Conservation (phyloP, 2,797 vertebrate species). For the Lophura swinhoii region DNA sequence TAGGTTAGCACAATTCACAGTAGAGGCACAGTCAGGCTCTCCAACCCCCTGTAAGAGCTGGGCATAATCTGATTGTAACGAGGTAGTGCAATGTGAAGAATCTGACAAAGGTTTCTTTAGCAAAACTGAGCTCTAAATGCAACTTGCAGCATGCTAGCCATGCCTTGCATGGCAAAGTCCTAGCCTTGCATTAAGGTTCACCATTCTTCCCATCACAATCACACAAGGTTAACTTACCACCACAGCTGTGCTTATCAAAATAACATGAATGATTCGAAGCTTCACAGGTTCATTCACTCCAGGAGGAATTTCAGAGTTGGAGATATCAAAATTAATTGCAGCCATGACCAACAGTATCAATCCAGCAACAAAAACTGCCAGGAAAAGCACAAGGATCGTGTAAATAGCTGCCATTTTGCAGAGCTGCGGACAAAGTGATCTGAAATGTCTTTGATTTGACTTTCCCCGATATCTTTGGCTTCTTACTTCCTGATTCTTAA, state of each 20-base stretch:
- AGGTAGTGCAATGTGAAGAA: not conserved
- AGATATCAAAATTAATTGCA: constrained; percentile 82
- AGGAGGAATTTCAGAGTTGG: constrained; percentile 85
- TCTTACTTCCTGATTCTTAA: constrained; percentile 36
- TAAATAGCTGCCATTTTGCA: constrained; percentile 71
- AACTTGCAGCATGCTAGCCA: not conserved
- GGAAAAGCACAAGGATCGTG: constrained; percentile 74
- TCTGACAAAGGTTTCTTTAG: not conserved
- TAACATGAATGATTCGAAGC: constrained; percentile 77
- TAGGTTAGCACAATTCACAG: not conserved
- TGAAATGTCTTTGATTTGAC: constrained; percentile 49
- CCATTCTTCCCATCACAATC: not conserved
- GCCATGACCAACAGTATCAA: constrained; percentile 79
- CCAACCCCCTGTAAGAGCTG: not conserved
- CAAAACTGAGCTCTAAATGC: not conserved
- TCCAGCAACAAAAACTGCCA: constrained; percentile 35
- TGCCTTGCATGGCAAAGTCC: not conserved
- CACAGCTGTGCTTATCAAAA: constrained; percentile 77
- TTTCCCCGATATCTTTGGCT: constrained; percentile 1
- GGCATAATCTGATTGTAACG: not conserved
- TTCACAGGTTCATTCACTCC: constrained; percentile 79
- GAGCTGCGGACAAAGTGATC: not conserved
- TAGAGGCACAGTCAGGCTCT: not conserved
- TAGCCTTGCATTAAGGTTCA: not conserved
- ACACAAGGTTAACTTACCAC: constrained; percentile 79